These are phyloP conservation scores for Plemyria rubiginata DNA, from an alignment of 2,888 invertebrate genomes.

Conservation along the genomic window DNA sequence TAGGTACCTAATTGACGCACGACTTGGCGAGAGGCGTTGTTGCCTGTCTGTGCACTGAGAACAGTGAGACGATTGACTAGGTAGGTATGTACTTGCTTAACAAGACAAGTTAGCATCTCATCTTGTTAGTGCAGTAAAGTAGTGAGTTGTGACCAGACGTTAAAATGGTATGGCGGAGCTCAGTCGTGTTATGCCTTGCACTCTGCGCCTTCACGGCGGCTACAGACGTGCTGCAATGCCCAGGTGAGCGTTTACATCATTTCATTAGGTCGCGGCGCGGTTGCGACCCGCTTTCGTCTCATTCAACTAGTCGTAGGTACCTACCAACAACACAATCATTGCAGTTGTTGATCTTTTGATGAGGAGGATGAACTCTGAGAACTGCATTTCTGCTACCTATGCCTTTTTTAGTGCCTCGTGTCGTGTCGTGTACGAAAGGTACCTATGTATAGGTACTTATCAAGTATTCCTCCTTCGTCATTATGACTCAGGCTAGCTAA, in stretches of 20 bases:
- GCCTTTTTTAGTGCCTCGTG: too few relatives aligned
- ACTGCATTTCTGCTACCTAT: too few relatives aligned
- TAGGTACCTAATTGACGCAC: constrained; percentile 11
- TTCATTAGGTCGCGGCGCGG: constrained; percentile 41
- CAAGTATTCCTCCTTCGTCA: too few relatives aligned
- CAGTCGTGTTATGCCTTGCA: constrained; percentile 58
- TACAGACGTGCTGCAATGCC: constrained; percentile 68
- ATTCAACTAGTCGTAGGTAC: constrained; percentile 27
- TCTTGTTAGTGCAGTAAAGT: constrained; percentile 2
- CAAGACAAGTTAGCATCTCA: background rate
- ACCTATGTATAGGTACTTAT: too few relatives aligned
- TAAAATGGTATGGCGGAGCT: constrained; percentile 62
- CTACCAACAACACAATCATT: constrained; percentile 31
- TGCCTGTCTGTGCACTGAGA: too few relatives aligned
- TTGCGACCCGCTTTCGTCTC: constrained; percentile 65
- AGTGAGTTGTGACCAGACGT: constrained; percentile 45
- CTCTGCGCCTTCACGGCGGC: constrained; percentile 59
- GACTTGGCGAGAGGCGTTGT: constrained; percentile 16
- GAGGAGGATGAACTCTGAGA: too few relatives aligned
- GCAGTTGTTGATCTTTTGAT: constrained; percentile 19
- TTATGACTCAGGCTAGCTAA: too few relatives aligned
- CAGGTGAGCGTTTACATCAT: constrained; percentile 68
- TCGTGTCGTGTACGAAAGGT: too few relatives aligned
- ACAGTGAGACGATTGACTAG: background rate
- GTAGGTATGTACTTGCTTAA: background rate